Evolutionary conservation across 1,140 invertebrate genomes (phyloP).

Genomic region (Bombus pyrosoma): DNA sequence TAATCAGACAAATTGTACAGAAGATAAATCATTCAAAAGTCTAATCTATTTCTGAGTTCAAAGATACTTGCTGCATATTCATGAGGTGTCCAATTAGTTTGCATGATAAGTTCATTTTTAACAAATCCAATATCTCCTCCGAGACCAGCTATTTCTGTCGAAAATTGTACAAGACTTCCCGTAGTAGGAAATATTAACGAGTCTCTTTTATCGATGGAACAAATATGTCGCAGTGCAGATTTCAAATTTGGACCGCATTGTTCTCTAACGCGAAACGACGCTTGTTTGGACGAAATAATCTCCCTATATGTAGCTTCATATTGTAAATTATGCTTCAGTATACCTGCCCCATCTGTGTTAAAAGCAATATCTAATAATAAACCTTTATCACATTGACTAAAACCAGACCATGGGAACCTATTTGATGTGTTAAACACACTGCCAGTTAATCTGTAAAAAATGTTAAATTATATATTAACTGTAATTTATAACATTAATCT

Average conservation of each 20-base stretch:
- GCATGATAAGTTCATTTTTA: slow-evolving; percentile 91
- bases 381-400: slow-evolving; percentile 86
- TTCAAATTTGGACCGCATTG: slow-evolving; percentile 93
- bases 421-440: slow-evolving; percentile 88
- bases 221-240: slow-evolving; percentile 90
- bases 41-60: not conserved
- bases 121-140: slow-evolving; percentile 94
- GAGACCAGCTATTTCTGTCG: slow-evolving; percentile 92
- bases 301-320: slow-evolving; percentile 93
- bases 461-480: not conserved
- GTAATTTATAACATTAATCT: slow-evolving; percentile 6
- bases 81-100: slow-evolving; percentile 88
- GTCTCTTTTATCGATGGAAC: slow-evolving; percentile 90
- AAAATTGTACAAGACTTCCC: slow-evolving; percentile 87
- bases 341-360: slow-evolving; percentile 83
- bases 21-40: slow-evolving; percentile 2
- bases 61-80: slow-evolving; percentile 86
- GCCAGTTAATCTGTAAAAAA: slow-evolving; percentile 84
- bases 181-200: slow-evolving; percentile 89
- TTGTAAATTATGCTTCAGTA: slow-evolving; percentile 89
- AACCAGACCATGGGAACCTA: slow-evolving; percentile 92
- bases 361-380: slow-evolving; percentile 86
- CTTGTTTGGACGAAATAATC: slow-evolving; percentile 85
- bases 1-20: slow-evolving; percentile 37
- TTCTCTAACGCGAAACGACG: slow-evolving; percentile 91